Percentiles rank a stretch among this genome's conserved stretches.
phyloP scores from a whole-genome alignment of 1,140 invertebrate genomes.

The Drosophila ohnishii region DNA sequence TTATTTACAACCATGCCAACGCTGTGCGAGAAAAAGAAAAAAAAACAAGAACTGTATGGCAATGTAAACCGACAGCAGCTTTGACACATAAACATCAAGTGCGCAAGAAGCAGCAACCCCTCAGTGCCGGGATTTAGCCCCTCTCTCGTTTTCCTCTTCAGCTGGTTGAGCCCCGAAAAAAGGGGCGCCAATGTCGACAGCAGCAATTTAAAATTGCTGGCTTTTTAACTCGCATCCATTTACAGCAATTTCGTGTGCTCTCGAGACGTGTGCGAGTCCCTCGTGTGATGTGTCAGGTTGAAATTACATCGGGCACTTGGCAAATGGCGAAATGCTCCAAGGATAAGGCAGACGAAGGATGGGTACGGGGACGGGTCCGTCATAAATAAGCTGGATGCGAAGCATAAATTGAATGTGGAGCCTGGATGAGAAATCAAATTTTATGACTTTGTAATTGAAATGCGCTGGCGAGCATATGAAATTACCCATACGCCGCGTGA shows the following conservation, averaged over 20 bases:
- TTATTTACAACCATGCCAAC: slow-evolving; percentile 67
- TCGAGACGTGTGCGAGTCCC: slow-evolving; percentile 53
- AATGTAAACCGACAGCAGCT: slow-evolving; percentile 68
- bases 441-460: slow-evolving; percentile 81
- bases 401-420: slow-evolving; percentile 63
- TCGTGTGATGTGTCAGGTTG: slow-evolving; percentile 76
- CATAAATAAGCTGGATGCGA: slow-evolving; percentile 66
- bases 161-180: slow-evolving; percentile 16
- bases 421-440: slow-evolving; percentile 74
- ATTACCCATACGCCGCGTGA: slow-evolving; percentile 23
- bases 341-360: slow-evolving; percentile 46
- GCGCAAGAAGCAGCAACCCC: slow-evolving; percentile 46
- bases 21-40: slow-evolving; percentile 18
- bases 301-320: slow-evolving; percentile 78
- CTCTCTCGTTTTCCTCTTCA: background rate
- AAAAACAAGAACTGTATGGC: slow-evolving; percentile 43
- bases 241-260: slow-evolving; percentile 75
- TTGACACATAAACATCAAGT: slow-evolving; percentile 80
- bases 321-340: slow-evolving; percentile 59
- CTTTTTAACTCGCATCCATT: slow-evolving; percentile 82
- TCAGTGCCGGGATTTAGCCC: slow-evolving; percentile 2
- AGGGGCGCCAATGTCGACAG: slow-evolving; percentile 63
- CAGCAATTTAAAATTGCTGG: slow-evolving; percentile 80
- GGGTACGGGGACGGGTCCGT: background rate
- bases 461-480: slow-evolving; percentile 53